Evolutionary conservation across 2,888 invertebrate species (phyloP).

Genomic region (Tetranychus piercei): DNA sequence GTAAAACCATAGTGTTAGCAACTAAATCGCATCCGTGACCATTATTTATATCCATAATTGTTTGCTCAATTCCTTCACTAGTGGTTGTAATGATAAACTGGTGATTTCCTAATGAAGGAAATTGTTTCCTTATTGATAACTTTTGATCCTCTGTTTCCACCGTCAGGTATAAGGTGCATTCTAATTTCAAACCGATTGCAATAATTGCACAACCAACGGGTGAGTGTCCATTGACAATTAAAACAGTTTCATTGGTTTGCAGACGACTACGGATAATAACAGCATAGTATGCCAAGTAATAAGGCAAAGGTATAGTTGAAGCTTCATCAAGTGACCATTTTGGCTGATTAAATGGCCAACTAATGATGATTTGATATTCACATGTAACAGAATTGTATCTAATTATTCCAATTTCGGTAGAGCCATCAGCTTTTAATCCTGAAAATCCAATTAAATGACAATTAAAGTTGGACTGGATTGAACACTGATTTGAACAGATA

Average conservation of each 20-base stretch:
- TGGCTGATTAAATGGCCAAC: not conserved
- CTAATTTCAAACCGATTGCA: not conserved
- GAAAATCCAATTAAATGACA: not conserved
- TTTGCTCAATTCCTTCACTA: not conserved
- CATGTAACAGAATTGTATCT: not conserved
- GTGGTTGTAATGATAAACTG: not conserved
- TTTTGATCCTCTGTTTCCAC: not conserved
- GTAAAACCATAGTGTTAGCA: not conserved
- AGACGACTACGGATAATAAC: not conserved
- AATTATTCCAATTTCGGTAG: not conserved
- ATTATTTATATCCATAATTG: not conserved
- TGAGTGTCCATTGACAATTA: not conserved
- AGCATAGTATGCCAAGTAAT: not conserved
- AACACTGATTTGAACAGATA: not conserved
- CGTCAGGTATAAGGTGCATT: not conserved
- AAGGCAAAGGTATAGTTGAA: not conserved
- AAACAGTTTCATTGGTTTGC: not conserved
- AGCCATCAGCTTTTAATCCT: not conserved
- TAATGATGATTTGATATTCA: not conserved
- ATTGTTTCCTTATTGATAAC: not conserved
- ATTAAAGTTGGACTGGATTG: not conserved
- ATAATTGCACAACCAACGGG: not conserved
- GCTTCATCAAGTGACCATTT: not conserved
- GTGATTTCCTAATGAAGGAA: not conserved
- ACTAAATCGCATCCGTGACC: not conserved